Conservation (phyloP, 1,140 invertebrate species). For the Helicoverpa armigera region DNA sequence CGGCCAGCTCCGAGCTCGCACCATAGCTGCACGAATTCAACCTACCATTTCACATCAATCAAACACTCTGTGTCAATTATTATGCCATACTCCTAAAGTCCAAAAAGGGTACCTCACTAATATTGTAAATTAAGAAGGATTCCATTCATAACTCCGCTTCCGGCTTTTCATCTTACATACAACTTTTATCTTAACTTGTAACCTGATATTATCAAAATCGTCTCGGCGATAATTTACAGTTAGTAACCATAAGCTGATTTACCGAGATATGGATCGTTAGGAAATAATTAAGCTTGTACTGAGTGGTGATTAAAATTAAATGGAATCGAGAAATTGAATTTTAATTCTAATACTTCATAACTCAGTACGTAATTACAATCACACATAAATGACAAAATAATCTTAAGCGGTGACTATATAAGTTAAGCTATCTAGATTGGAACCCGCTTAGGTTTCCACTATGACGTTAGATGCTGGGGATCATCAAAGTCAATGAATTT, state of each 20-base stretch:
- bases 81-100: too few species aligned
- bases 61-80: neutral
- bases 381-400: constrained; percentile 33
- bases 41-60: constrained; percentile 21
- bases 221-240: constrained; percentile 24
- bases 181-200: constrained; percentile 15
- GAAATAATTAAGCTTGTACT: constrained; percentile 28
- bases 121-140: neutral
- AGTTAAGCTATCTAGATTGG: neutral
- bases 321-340: constrained; percentile 28
- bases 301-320: constrained; percentile 30
- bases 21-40: neutral
- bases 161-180: constrained; percentile 1
- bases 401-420: constrained; percentile 23
- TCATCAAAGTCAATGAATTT: constrained; percentile 79
- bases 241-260: constrained; percentile 30
- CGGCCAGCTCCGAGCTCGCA: constrained; percentile 19
- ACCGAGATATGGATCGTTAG: constrained; percentile 27
- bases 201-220: constrained; percentile 17
- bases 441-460: constrained; percentile 17
- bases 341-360: constrained; percentile 25
- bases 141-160: neutral
- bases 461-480: constrained; percentile 2
- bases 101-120: neutral
- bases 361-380: neutral